Base-by-base conservation (phyloP, 2,888 invertebrate species). In the Aradus depressus region DNA sequence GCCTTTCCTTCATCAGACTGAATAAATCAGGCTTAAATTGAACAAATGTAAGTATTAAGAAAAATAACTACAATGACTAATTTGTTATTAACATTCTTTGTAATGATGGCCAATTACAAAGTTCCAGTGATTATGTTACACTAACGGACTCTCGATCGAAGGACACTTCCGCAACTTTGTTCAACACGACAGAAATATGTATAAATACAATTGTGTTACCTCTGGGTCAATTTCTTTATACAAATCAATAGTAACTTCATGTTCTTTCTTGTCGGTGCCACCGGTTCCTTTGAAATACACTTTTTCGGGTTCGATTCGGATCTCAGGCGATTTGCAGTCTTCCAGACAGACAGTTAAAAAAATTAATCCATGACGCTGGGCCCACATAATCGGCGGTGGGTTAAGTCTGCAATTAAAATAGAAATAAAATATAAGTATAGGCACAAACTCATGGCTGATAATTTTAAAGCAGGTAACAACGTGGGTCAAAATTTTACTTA, bases 381-480 rank as follows among this genome's bases (percentile, higher is more conserved):
- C 95, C 96, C 96, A 96, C 70, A 86, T 77, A 61, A 93, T 85
- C 58, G 86, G 79, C 57, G 95, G 92, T 64, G 86, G 84, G 62
- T 70, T 69, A 66, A 75, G 69, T 65, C 76, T 79, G 63, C 57
- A 72, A 63, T 44, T 57, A 58, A 63, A 25, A 41, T 39, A 12
- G 8, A 28, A 10, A 32, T 22, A 25, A 47, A 10, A 42, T 21
- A 21, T 8, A 18, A 12, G 10, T 12, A 37, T n/a, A n/a, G n/a
- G n/a, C n/a, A n/a, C n/a, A n/a, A n/a, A n/a, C n/a, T n/a, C n/a
- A n/a, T n/a, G n/a, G n/a, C n/a, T n/a, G n/a, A n/a, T n/a, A n/a
- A n/a, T n/a, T n/a, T n/a, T n/a, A n/a, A n/a, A n/a, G n/a, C n/a
- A n/a, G n/a, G n/a, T n/a, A n/a, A n/a, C n/a, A n/a, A n/a, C n/a